Percentiles rank a stretch among this genome's conserved stretches.
Conservation (phyloP, 1,140 invertebrate genomes). For the Psilanteris sp. region DNA sequence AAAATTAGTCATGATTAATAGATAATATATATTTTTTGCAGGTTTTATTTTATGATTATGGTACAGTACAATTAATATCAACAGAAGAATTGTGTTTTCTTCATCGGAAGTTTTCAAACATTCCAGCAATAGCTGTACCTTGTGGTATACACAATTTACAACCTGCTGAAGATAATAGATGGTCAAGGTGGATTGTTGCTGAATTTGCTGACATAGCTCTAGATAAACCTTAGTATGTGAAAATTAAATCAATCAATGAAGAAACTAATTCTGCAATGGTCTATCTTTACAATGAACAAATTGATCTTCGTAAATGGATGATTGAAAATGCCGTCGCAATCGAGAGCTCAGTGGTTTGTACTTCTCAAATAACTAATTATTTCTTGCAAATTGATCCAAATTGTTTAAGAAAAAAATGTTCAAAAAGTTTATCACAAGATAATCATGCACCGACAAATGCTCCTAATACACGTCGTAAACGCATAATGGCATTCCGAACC, state of each 20-base stretch:
- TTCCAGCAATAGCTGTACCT: constrained; percentile 74
- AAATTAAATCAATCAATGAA: constrained; percentile 5
- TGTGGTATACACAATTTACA: constrained; percentile 71
- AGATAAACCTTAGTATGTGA: neutral
- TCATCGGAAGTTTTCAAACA: constrained; percentile 65
- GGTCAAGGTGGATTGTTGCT: constrained; percentile 1
- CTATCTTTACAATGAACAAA: neutral
- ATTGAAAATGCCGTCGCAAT: neutral
- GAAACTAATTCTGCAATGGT: constrained; percentile 23
- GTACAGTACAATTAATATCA: constrained; percentile 69
- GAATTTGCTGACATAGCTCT: constrained; percentile 7
- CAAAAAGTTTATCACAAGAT: neutral
- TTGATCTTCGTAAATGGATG: constrained; percentile 10
- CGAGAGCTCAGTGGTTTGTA: constrained; percentile 33
- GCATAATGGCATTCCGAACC: too few relatives aligned
- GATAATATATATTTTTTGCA: too few relatives aligned
- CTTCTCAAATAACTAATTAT: constrained; percentile 8
- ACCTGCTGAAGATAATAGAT: constrained; percentile 48
- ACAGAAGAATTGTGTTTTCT: constrained; percentile 68
- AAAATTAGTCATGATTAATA: too few relatives aligned
- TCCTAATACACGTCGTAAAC: too few relatives aligned
- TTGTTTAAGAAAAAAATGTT: neutral
- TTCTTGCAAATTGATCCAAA: neutral
- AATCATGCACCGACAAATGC: too few relatives aligned
- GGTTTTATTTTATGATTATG: constrained; percentile 76